These are phyloP conservation scores for Neoarius graeffei DNA, from an alignment of 2,113 vertebrate genomes.

Conservation along the genomic window DNA sequence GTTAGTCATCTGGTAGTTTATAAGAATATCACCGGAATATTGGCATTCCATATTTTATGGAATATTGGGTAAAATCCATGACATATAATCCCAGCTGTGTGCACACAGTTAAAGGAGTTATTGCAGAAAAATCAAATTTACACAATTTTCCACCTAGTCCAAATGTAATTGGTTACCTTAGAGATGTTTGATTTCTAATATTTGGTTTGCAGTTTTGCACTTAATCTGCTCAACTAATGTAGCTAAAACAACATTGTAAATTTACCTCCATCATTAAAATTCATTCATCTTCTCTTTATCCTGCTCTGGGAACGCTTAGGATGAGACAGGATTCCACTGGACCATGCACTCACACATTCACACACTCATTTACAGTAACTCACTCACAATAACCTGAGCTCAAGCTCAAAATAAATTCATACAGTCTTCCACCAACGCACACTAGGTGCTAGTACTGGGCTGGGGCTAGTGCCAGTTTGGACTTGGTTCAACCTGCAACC, in stretches of 20 bases:
- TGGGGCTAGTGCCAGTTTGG: no score
- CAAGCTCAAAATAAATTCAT: not conserved
- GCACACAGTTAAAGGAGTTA: not conserved
- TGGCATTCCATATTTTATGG: not conserved
- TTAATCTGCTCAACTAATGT: not conserved
- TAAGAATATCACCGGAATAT: not conserved
- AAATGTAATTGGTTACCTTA: not conserved
- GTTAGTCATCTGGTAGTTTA: not conserved
- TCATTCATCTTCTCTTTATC: not conserved
- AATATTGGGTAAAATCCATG: not conserved
- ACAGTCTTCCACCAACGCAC: no score
- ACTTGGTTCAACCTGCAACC: no score
- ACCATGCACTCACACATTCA: not conserved
- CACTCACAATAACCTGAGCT: not conserved
- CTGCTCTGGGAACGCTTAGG: not conserved
- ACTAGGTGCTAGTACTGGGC: no score
- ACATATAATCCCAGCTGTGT: not conserved
- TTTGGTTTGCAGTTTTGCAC: not conserved
- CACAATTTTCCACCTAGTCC: not conserved
- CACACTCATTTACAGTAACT: not conserved
- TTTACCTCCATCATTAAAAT: not conserved
- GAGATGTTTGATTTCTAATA: not conserved
- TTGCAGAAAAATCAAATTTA: not conserved
- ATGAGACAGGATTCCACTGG: not conserved
- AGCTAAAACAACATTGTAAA: not conserved